Conservation (phyloP, 2,797 vertebrate species). For the Argyrosomus regius region DNA sequence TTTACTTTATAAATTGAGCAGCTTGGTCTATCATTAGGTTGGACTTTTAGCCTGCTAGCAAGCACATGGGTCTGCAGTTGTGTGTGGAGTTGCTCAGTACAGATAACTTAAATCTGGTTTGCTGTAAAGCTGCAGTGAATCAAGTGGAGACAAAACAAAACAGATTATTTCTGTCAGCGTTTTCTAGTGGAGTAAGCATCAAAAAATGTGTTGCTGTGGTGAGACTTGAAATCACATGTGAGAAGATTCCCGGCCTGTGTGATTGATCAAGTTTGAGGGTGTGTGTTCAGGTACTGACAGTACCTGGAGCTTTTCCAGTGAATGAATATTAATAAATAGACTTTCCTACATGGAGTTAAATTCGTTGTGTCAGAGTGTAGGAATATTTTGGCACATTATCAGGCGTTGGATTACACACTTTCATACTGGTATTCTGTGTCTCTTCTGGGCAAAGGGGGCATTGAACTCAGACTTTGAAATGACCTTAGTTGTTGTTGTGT, state of each 20-base stretch:
- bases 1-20: background rate
- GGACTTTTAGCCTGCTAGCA: background rate
- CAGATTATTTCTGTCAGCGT: background rate
- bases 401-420: slow-evolving; percentile 54
- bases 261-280: slow-evolving; percentile 10
- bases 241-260: slow-evolving; percentile 12
- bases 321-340: slow-evolving; percentile 41
- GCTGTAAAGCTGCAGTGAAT: background rate
- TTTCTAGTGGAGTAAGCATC: background rate
- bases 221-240: slow-evolving; percentile 13
- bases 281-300: slow-evolving; percentile 38
- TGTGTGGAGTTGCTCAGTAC: background rate
- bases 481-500: background rate
- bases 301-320: slow-evolving; percentile 45
- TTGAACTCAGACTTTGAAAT: slow-evolving; percentile 12
- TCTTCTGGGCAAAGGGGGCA: background rate
- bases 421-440: slow-evolving; percentile 15
- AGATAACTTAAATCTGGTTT: slow-evolving; percentile 1
- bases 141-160: background rate
- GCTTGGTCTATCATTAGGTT: background rate
- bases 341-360: slow-evolving; percentile 34
- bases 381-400: slow-evolving; percentile 43
- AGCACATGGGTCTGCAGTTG: background rate
- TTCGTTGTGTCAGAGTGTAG: slow-evolving; percentile 45
- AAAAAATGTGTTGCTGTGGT: slow-evolving; percentile 15